These are phyloP conservation scores for Polymixis flavicincta DNA, from an alignment of 2,888 invertebrate genomes.

Conservation along the genomic window DNA sequence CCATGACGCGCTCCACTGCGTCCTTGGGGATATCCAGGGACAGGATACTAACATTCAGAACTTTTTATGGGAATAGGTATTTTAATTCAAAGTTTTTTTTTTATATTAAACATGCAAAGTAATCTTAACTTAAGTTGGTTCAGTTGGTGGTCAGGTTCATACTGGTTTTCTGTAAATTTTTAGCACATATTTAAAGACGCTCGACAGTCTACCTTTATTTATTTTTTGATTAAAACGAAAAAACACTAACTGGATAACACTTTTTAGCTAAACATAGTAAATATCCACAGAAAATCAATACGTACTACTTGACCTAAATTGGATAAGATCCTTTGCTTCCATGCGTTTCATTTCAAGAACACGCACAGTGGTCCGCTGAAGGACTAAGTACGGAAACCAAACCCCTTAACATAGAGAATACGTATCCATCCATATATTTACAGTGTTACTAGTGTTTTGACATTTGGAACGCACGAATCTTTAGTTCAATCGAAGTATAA, in stretches of 20 bases:
- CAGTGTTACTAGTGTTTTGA: slow-evolving; percentile 41
- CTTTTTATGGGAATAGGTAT: not conserved
- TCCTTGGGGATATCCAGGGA: slow-evolving; percentile 64
- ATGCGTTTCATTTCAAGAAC: too few relatives aligned
- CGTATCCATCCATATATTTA: not conserved
- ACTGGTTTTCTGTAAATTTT: not conserved
- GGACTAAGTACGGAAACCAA: too few relatives aligned
- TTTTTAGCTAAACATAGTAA: not conserved
- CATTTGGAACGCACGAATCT: slow-evolving; percentile 50
- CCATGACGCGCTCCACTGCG: slow-evolving; percentile 70
- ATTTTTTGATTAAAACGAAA: not conserved
- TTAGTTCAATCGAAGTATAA: slow-evolving; percentile 20
- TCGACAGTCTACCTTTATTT: not conserved
- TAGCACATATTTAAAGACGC: not conserved
- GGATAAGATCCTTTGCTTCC: not conserved
- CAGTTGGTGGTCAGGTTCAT: not conserved
- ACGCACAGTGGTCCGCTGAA: too few relatives aligned
- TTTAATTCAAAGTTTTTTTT: not conserved
- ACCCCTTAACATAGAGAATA: too few relatives aligned
- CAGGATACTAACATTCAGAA: slow-evolving; percentile 38
- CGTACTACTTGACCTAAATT: not conserved
- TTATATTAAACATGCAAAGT: not conserved
- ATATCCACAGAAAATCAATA: not conserved
- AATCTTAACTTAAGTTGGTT: not conserved
- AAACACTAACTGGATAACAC: not conserved